Percentiles rank a stretch among this genome's conserved stretches.
phyloP scores from a whole-genome alignment of 2,888 invertebrate genomes.

The Mylabris sibirica region DNA sequence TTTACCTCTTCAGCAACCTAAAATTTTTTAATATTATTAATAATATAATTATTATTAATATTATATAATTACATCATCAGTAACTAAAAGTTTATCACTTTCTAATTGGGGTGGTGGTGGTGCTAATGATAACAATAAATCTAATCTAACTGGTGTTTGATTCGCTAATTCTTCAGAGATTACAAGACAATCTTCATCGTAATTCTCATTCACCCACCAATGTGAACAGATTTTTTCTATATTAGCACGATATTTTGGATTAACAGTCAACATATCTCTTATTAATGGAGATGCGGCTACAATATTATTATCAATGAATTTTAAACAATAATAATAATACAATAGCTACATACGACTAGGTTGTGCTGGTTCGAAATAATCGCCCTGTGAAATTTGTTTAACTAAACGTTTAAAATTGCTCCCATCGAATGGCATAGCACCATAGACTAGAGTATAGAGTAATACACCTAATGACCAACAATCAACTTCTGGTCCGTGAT shows the following conservation, averaged over 20 bases:
- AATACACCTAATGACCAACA: constrained; percentile 96
- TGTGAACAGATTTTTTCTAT: constrained; percentile 95
- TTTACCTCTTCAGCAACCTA: constrained; percentile 53
- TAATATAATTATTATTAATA: constrained; percentile 13
- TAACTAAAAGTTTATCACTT: constrained; percentile 76
- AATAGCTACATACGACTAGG: constrained; percentile 84
- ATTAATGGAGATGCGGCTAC: constrained; percentile 93
- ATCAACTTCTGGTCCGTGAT: constrained; percentile 95
- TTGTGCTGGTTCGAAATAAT: constrained; percentile 95
- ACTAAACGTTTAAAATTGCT: constrained; percentile 97
- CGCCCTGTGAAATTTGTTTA: constrained; percentile 95
- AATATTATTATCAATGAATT: constrained; percentile 47
- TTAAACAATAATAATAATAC: constrained; percentile 2
- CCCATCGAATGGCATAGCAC: constrained; percentile 99
- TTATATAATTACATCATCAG: constrained; percentile 60
- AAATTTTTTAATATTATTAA: constrained; percentile 19
- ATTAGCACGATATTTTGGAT: constrained; percentile 86
- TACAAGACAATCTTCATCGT: constrained; percentile 81
- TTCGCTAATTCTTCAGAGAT: constrained; percentile 88
- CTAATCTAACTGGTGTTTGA: constrained; percentile 88
- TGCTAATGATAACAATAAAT: constrained; percentile 83
- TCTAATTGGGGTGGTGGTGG: constrained; percentile 79
- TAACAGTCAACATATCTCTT: constrained; percentile 92
- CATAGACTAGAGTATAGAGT: constrained; percentile 96
- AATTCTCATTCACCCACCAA: constrained; percentile 95